These are phyloP conservation scores for Numida meleagris DNA, from an alignment of 2,113 vertebrate species.

Conservation along the genomic window DNA sequence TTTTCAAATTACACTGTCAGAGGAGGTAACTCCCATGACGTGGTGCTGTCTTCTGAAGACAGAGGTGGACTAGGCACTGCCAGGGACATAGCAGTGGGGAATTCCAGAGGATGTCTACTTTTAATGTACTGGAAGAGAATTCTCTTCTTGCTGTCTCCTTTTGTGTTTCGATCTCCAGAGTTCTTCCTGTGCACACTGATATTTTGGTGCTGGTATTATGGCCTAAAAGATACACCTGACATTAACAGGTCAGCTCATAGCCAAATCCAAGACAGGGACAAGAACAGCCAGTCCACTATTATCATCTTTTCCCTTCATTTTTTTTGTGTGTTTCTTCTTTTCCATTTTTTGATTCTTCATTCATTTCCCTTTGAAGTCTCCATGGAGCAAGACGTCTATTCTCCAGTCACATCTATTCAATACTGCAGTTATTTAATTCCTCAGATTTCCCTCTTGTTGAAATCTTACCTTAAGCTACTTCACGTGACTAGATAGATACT, in stretches of 20 bases:
- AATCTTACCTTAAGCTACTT: background rate
- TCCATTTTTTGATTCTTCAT: background rate
- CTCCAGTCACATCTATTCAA: background rate
- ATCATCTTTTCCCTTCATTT: background rate
- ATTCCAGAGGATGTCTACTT: background rate
- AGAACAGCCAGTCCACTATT: background rate
- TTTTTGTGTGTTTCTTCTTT: background rate
- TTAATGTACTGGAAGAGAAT: background rate
- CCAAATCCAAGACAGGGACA: background rate
- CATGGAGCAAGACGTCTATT: background rate
- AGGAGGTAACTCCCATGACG: background rate
- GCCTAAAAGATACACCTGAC: background rate
- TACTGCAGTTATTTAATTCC: background rate
- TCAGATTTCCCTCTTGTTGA: background rate
- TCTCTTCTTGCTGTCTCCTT: background rate
- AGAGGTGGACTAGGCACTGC: background rate
- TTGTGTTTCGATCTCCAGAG: background rate
- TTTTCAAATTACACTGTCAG: background rate
- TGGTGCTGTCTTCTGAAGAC: background rate
- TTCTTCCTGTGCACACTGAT: background rate
- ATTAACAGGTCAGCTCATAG: background rate
- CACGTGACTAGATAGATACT: background rate
- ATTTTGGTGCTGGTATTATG: background rate
- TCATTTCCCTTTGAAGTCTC: background rate
- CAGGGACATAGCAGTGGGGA: background rate